These are phyloP conservation scores for Ophthalmolycus amberensis DNA, from an alignment of 2,113 vertebrate genomes.

Conservation along the genomic window DNA sequence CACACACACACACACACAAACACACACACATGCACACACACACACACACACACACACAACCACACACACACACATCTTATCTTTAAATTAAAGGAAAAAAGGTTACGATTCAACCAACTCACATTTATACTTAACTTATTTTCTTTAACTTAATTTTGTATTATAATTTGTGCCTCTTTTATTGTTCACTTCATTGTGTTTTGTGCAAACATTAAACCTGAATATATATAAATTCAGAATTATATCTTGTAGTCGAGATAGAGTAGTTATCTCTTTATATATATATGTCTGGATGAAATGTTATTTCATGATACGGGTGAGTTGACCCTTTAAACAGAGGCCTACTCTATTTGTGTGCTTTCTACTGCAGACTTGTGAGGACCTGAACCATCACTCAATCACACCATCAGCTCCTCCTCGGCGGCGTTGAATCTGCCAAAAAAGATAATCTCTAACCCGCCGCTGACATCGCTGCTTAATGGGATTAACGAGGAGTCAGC, in stretches of 20 bases:
- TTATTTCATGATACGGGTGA: neutral
- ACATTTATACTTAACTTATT: neutral
- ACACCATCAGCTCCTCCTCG: neutral
- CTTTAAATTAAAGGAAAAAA: no score
- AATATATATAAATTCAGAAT: no score
- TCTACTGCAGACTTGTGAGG: neutral
- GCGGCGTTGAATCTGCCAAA: slow-evolving; percentile 10
- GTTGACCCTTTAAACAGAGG: neutral
- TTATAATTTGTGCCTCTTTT: neutral
- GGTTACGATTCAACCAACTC: no score
- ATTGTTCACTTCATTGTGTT: neutral
- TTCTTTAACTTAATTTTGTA: neutral
- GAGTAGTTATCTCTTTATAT: no score
- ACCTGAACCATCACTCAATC: neutral
- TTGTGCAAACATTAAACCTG: neutral
- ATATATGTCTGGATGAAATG: neutral
- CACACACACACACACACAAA: neutral
- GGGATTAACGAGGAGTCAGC: slow-evolving; percentile 68
- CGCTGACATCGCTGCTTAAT: slow-evolving; percentile 40
- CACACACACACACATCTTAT: neutral
- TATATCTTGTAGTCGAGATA: no score
- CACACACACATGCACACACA: slow-evolving; percentile 6
- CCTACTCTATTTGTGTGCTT: neutral
- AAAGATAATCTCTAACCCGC: slow-evolving; percentile 50
- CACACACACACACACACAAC: neutral